These are phyloP conservation scores for Colossoma macropomum DNA, from an alignment of 2,113 vertebrate species.

Conservation along the genomic window DNA sequence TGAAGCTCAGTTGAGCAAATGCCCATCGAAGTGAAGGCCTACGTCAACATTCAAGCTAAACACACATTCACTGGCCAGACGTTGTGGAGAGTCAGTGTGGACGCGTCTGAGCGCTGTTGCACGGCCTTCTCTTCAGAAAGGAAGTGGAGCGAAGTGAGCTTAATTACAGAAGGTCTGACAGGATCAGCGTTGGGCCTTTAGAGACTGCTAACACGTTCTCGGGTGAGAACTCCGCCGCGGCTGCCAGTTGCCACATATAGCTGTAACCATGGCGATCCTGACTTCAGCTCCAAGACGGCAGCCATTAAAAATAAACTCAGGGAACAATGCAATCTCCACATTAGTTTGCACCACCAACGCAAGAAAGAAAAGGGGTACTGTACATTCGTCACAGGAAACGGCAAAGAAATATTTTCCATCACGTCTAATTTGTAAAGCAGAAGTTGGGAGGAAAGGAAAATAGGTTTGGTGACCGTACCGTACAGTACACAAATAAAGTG, in stretches of 20 bases:
- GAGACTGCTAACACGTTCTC: constrained; percentile 70
- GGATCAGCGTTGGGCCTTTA: constrained; percentile 27
- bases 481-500: not conserved
- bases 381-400: constrained; percentile 15
- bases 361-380: constrained; percentile 19
- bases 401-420: not conserved
- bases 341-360: not conserved
- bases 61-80: not conserved
- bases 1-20: too few species aligned
- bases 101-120: not conserved
- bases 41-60: not conserved
- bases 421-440: not conserved
- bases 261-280: constrained; percentile 74
- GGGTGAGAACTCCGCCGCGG: constrained; percentile 64
- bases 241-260: constrained; percentile 73
- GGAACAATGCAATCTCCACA: constrained; percentile 23
- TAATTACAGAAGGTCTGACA: constrained; percentile 33
- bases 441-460: not conserved
- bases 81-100: too few species aligned
- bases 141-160: not conserved
- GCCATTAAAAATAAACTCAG: constrained; percentile 43
- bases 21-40: not conserved
- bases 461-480: not conserved
- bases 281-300: constrained; percentile 22
- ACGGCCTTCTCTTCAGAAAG: not conserved